phyloP scores from a whole-genome alignment of 2,113 vertebrate species.

The Himantopus leucocephalus region DNA sequence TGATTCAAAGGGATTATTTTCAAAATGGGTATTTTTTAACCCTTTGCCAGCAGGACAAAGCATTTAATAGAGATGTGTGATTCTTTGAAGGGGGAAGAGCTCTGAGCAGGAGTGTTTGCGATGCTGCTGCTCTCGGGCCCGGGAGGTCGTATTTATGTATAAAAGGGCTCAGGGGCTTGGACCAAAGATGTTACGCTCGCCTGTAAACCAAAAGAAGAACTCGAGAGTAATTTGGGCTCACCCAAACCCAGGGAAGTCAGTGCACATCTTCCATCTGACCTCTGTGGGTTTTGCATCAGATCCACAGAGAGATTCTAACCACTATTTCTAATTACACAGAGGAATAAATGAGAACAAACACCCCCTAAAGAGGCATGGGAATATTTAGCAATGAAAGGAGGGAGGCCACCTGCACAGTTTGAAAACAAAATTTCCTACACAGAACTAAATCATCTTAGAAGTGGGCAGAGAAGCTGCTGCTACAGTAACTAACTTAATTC shows the following conservation, averaged over 20 bases:
- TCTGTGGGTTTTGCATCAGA: not conserved
- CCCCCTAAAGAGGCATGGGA: not conserved
- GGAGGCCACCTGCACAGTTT: not conserved
- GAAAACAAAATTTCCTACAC: not conserved
- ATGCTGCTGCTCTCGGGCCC: not conserved
- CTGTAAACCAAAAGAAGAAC: not conserved
- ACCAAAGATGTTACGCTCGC: not conserved
- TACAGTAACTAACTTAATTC: not conserved
- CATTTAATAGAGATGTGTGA: not conserved
- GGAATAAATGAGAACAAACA: not conserved
- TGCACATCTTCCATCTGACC: not conserved
- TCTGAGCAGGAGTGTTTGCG: not conserved
- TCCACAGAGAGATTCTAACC: not conserved
- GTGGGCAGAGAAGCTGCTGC: not conserved
- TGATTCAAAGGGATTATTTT: conserved; percentile 14
- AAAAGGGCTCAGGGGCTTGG: not conserved
- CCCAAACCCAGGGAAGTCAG: not conserved
- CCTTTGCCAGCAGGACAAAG: not conserved
- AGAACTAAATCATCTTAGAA: not conserved
- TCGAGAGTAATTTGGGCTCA: fast-evolving
- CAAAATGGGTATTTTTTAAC: not conserved
- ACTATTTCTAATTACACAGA: not conserved
- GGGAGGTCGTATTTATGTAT: not conserved
- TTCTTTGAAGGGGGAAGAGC: not conserved
- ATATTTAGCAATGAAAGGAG: not conserved